Evolutionary conservation across 2,888 invertebrate species (phyloP).

Genomic region (Seladonia tumulorum): DNA sequence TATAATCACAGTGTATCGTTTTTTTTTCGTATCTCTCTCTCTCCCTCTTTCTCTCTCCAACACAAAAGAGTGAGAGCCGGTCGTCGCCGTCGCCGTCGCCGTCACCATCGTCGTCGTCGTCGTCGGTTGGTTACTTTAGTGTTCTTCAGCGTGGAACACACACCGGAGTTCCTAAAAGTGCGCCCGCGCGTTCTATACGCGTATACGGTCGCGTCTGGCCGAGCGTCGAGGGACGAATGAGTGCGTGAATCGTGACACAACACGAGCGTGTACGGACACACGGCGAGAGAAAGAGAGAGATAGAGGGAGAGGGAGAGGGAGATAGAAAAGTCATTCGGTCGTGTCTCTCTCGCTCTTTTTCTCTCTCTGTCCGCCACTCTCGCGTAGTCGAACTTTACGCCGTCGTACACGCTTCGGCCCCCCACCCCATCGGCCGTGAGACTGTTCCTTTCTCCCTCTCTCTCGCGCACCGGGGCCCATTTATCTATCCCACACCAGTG

Average conservation of each 20-base stretch:
- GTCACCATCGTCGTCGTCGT: neutral
- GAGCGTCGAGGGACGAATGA: constrained; percentile 60
- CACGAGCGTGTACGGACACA: constrained; percentile 42
- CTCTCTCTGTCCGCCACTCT: constrained; percentile 16
- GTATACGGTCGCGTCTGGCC: constrained; percentile 21
- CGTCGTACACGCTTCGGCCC: constrained; percentile 50
- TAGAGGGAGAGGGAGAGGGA: constrained; percentile 7
- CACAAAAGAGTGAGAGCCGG: neutral
- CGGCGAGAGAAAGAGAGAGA: constrained; percentile 20
- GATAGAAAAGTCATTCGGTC: constrained; percentile 14
- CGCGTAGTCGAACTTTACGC: constrained; percentile 60
- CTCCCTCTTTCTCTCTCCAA: neutral
- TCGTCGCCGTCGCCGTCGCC: neutral
- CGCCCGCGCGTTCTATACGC: constrained; percentile 34
- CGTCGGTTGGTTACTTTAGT: neutral
- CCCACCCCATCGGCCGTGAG: constrained; percentile 20
- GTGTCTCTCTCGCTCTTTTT: constrained; percentile 20
- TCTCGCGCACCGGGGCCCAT: constrained; percentile 42
- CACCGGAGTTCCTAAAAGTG: constrained; percentile 48
- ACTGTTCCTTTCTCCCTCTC: constrained; percentile 51
- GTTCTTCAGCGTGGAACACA: constrained; percentile 25
- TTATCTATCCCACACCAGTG: constrained; percentile 54
- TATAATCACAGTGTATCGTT: constrained; percentile 32
- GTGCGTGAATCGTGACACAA: constrained; percentile 64
- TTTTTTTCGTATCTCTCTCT: neutral